Percentiles rank a stretch among this genome's conserved stretches.
phyloP scores from a whole-genome alignment of 2,797 vertebrate species.

The Decapterus maruadsi region DNA sequence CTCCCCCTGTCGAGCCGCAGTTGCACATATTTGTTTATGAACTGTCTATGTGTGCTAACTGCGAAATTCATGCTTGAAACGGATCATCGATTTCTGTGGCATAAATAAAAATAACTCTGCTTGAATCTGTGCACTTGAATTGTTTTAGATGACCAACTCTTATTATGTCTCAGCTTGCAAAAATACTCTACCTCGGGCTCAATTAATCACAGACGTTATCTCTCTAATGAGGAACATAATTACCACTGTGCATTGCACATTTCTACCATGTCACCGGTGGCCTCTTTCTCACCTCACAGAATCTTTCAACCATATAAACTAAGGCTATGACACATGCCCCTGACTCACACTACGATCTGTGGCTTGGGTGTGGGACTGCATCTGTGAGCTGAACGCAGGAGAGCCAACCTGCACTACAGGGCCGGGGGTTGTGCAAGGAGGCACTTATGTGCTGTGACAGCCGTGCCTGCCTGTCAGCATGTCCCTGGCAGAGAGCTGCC shows the following conservation, averaged over 20 bases:
- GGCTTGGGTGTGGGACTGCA: slow-evolving; percentile 34
- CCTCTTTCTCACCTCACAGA: slow-evolving; percentile 63
- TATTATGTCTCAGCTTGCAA: slow-evolving; percentile 12
- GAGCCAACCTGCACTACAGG: slow-evolving; percentile 65
- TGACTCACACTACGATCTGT: slow-evolving; percentile 39
- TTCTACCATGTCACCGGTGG: slow-evolving; percentile 33
- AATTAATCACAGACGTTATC: slow-evolving; percentile 23
- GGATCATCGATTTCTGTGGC: slow-evolving; percentile 10
- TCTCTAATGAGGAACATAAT: slow-evolving; percentile 26
- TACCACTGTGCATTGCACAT: slow-evolving; percentile 6
- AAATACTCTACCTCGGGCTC: slow-evolving; percentile 31
- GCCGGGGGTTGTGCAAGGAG: slow-evolving; percentile 62
- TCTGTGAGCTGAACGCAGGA: slow-evolving; percentile 39
- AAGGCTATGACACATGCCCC: slow-evolving; percentile 60
- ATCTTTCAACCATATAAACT: slow-evolving; percentile 50
- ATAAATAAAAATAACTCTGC: slow-evolving; percentile 5
- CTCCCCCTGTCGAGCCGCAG: neutral
- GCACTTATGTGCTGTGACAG: slow-evolving; percentile 82
- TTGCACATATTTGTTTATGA: slow-evolving; percentile 1
- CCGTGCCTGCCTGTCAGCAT: slow-evolving; percentile 79
- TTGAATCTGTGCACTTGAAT: slow-evolving; percentile 16
- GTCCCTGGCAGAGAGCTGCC: slow-evolving; percentile 81
- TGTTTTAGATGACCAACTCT: slow-evolving; percentile 33
- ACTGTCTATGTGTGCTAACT: neutral
- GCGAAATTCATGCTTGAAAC: slow-evolving; percentile 3